These are phyloP conservation scores for Meloidogyne exigua DNA, from an alignment of 1,140 invertebrate genomes.

Conservation along the genomic window DNA sequence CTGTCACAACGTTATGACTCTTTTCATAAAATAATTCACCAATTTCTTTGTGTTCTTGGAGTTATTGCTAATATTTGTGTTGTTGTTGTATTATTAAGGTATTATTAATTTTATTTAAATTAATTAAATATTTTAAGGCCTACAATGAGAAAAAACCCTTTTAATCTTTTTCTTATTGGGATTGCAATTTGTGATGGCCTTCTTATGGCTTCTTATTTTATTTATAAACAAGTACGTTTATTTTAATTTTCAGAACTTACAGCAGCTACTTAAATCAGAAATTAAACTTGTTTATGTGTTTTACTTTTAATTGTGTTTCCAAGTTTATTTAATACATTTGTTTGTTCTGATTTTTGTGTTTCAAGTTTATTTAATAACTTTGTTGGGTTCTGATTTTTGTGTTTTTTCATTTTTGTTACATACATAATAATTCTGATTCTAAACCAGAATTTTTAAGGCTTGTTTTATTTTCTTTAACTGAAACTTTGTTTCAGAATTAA, in stretches of 20 bases:
- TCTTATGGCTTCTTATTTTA: slow-evolving; percentile 62
- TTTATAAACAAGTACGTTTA: slow-evolving; percentile 54
- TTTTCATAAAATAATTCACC: slow-evolving; percentile 44
- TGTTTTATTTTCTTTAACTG: background rate
- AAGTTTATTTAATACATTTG: too few relatives aligned
- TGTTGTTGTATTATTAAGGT: slow-evolving; percentile 54
- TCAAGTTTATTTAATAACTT: too few relatives aligned
- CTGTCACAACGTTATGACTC: slow-evolving; percentile 30
- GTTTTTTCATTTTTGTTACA: too few relatives aligned
- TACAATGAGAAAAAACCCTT: slow-evolving; percentile 60
- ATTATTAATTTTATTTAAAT: background rate
- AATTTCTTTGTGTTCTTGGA: slow-evolving; percentile 48
- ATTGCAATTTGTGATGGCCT: slow-evolving; percentile 59
- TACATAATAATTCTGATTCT: too few relatives aligned
- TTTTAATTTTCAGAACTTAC: background rate
- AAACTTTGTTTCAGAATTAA: background rate
- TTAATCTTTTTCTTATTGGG: slow-evolving; percentile 60
- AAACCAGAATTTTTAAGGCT: background rate
- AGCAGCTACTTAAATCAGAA: background rate
- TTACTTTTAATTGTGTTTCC: too few relatives aligned
- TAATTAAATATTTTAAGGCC: slow-evolving; percentile 36
- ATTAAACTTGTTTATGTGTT: background rate
- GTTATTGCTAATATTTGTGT: slow-evolving; percentile 60
- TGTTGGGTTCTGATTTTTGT: too few relatives aligned
- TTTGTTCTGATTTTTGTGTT: too few relatives aligned